phyloP scores from a whole-genome alignment of 2,113 vertebrate genomes.

The Tragelaphus imberbis region DNA sequence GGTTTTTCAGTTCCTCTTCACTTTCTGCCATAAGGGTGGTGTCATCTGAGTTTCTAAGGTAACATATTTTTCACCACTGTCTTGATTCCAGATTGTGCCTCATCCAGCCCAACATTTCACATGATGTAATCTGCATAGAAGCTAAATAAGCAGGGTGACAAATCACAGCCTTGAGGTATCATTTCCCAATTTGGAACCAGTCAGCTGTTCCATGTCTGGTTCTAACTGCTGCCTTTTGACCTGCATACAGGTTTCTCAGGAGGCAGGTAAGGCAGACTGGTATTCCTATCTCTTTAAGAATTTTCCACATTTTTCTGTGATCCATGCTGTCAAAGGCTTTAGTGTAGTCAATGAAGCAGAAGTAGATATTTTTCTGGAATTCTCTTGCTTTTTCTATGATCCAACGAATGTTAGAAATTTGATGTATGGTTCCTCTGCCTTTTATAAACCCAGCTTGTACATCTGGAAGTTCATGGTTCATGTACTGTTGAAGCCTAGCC shows the following conservation, averaged over 20 bases:
- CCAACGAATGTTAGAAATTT: not conserved
- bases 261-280: not conserved
- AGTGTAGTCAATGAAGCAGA: not conserved
- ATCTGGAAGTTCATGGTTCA: not conserved
- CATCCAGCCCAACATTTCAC: not conserved
- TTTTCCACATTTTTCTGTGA: not conserved
- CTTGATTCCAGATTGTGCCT: not conserved
- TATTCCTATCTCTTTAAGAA: not conserved
- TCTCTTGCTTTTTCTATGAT: not conserved
- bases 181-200: not conserved
- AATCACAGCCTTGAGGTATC: not conserved
- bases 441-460: not conserved
- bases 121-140: not conserved
- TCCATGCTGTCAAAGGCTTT: not conserved
- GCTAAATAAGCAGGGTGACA: not conserved
- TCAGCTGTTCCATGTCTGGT: not conserved
- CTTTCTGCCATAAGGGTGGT: not conserved
- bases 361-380: not conserved
- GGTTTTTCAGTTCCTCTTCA: not conserved
- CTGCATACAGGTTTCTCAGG: not conserved
- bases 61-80: not conserved
- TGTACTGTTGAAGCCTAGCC: not conserved
- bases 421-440: not conserved
- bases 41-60: not conserved
- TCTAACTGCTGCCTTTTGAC: not conserved